Conservation (phyloP, 2,888 invertebrate genomes). For the Sinopyrophorus schimmeli region DNA sequence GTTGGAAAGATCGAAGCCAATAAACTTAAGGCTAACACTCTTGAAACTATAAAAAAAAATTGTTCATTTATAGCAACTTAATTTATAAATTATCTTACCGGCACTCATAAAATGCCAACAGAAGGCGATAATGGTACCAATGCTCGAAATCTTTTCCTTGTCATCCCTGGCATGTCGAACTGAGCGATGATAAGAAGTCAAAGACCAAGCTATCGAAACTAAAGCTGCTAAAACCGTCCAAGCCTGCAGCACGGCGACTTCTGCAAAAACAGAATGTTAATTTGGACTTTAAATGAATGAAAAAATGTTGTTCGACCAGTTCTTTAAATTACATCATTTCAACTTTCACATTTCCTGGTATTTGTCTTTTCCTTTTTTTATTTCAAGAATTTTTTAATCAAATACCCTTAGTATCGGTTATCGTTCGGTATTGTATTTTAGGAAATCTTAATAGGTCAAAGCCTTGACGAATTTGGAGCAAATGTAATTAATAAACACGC, state of each 20-base stretch:
- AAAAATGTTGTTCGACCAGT: no score
- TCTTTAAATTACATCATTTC: no score
- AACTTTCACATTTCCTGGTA: no score
- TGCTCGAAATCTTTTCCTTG: slow-evolving; percentile 58
- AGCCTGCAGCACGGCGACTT: slow-evolving; percentile 54
- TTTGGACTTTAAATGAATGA: no score
- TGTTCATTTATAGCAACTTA: no score
- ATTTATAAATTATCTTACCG: slow-evolving; percentile 49
- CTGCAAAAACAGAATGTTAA: slow-evolving; percentile 39
- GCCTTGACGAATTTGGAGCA: no score
- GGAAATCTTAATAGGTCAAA: no score
- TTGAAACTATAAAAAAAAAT: slow-evolving; percentile 52
- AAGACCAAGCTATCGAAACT: slow-evolving; percentile 63
- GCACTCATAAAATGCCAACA: slow-evolving; percentile 63
- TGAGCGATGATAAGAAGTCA: slow-evolving; percentile 64
- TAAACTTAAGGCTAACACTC: slow-evolving; percentile 61
- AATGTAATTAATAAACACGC: no score
- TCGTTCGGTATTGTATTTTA: no score
- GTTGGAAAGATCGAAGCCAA: slow-evolving; percentile 59
- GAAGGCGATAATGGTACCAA: slow-evolving; percentile 59
- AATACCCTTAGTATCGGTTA: no score
- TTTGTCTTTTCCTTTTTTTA: no score
- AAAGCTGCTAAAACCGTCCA: slow-evolving; percentile 60
- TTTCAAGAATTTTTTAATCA: no score
- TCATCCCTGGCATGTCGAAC: slow-evolving; percentile 61